These are phyloP conservation scores for Brotula barbata DNA, from an alignment of 2,797 vertebrate genomes.

Conservation along the genomic window DNA sequence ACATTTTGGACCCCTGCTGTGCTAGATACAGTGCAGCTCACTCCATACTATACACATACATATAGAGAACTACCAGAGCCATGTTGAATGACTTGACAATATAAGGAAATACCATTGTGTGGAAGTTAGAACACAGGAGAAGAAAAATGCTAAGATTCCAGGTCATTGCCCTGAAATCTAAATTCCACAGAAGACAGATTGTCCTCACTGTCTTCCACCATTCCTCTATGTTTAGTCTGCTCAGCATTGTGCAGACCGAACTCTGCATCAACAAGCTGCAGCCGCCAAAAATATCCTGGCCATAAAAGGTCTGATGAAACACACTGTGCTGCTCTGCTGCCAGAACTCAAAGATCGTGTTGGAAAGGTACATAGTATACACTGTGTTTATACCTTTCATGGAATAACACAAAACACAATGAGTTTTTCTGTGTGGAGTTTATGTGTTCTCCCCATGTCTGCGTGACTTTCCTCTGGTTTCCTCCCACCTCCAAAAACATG, in stretches of 20 bases:
- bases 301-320: conserved; percentile 66
- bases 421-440: too few species aligned
- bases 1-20: too few species aligned
- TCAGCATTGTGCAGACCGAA: conserved; percentile 36
- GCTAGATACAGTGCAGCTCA: too few species aligned
- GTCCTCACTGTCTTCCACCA: background rate
- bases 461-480: too few species aligned
- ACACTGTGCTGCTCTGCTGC: conserved; percentile 5
- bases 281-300: conserved; percentile 62
- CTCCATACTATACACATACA: too few species aligned
- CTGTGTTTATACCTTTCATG: background rate
- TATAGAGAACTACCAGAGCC: too few species aligned
- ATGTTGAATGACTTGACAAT: background rate
- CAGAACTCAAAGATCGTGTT: conserved; percentile 4
- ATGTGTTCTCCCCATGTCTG: too few species aligned
- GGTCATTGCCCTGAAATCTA: conserved; percentile 2
- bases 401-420: background rate
- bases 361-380: background rate
- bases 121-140: background rate
- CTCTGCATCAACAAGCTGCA: conserved; percentile 49
- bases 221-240: conserved; percentile 58
- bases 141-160: background rate
- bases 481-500: too few species aligned
- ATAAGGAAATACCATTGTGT: background rate
- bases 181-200: conserved; percentile 18